Base-by-base conservation (phyloP, 2,113 vertebrate species). In the Neotragus moschatus region DNA sequence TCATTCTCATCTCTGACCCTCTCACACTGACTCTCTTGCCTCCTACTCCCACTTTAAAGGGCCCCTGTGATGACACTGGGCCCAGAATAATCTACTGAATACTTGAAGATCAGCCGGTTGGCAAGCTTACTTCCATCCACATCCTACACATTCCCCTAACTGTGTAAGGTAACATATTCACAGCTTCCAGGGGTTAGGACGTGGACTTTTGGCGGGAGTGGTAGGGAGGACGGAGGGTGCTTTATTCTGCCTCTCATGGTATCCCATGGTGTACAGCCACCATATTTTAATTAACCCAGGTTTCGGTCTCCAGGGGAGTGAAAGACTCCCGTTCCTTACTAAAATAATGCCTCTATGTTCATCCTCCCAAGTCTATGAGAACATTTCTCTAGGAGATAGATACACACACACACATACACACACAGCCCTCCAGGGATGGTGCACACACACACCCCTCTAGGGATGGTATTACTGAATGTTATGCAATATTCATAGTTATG, bases 391-490 rank as follows among this genome's bases (percentile, higher is more conserved):
- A 21, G n/a, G 47, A 61, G 25, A 47, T 12, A n/a, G 7, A 80
- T 6, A 79, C 8, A 79, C 23, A 77, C 21, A 49, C 6, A 26
- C 1, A 75, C 15, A 56, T 6, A 13, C 1, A 30, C 13, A 13
- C 2, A 30, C n/a, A n/a, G n/a, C n/a, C n/a, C n/a, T n/a, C n/a
- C n/a, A n/a, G n/a, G n/a, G n/a, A n/a, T n/a, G n/a, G n/a, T n/a
- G n/a, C 1, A 30, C 13, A 13, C 19, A 58, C 8, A 14, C 2
- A 14, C 14, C 43, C 4, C 10, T 1, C 2, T 45, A 60, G 21
- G 4, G 61, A 66, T 53, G 28, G 82, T 12, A 73, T 88, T n/a
- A 70, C 26, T 70, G 13, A 87, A n/a, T 47, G 39, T 55, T 81
- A 55, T 16, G 21, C 63, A 7, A 80, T 43, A 89, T 53, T 92